Base-by-base conservation (phyloP, 2,113 vertebrate species). In the Hypomesus transpacificus region DNA sequence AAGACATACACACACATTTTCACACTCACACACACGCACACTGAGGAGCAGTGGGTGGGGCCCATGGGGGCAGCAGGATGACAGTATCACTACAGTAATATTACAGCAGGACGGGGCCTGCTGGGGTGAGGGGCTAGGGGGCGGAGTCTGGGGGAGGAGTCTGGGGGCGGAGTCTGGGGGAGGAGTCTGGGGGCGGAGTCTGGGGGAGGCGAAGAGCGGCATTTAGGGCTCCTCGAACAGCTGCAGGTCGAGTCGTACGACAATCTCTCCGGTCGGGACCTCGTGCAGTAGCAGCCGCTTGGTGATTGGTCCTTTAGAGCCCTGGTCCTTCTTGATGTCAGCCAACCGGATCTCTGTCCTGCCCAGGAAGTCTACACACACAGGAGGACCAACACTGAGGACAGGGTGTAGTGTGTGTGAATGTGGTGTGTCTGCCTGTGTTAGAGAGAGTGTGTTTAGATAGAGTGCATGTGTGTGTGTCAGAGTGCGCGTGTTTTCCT, bases 241-340 rank as follows among this genome's bases (percentile, higher is more conserved):
- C 84, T 99, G 97, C 75, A 99, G 92, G 89, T 99, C 97, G 77
- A 99, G 87, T 61, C 97, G 93, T 82, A 98, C 96, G 17, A 98
- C 95, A 6, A 99, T 98, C 89, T 99, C 97, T 21, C 97, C 97
- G 0, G 97, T 99, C n/a, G 97, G 97, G 63, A 99, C 97, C 84
- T 99, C 97, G 0, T 99, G 97, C 66, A 99, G 92, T 18, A 99
- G 95, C 75, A 99, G 91, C 89, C 97, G 93, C 85, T 98, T 98
- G 0, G 97, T 98, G 51, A 99, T 97, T 7, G 97, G 97, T 62
- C 97, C 97, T 85, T 99, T 99, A 31, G 97, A 97, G 28, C 97
- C 97, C 90, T 99, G 97, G 88, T 99, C 97, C 89, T 95, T 97
- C 91, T 98, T 99, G 83, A 99, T 99, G 82, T 99, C 97, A 0